Percentiles rank a stretch among this genome's conserved stretches.
These are phyloP conservation scores for Collichthys lucidus DNA, from an alignment of 2,113 vertebrate genomes.

Conservation along the genomic window DNA sequence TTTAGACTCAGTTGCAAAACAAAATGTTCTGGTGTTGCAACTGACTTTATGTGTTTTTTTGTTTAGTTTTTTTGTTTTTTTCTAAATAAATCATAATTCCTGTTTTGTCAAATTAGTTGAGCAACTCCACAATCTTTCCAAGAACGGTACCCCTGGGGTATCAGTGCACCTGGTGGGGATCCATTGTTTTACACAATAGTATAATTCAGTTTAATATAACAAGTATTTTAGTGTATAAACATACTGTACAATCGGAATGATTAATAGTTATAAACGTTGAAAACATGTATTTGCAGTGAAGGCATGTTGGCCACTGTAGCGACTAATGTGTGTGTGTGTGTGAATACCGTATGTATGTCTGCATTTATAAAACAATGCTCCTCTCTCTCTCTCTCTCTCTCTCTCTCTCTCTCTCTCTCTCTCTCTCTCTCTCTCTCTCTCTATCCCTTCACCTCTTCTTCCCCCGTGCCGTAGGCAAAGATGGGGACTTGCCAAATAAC, in stretches of 20 bases:
- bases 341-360: slow-evolving; percentile 23
- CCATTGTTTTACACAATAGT: not conserved
- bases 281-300: not conserved
- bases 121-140: not conserved
- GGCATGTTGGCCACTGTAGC: slow-evolving; percentile 10
- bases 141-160: not conserved
- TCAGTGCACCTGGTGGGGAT: not conserved
- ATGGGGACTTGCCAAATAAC: slow-evolving; percentile 83
- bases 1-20: not conserved
- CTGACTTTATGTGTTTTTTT: not conserved
- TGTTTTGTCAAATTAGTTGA: not conserved
- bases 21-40: not conserved
- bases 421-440: slow-evolving; percentile 18
- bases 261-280: not conserved
- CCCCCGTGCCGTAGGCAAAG: slow-evolving; percentile 70
- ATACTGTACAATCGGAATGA: not conserved
- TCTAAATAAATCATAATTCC: not conserved
- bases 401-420: slow-evolving; percentile 17
- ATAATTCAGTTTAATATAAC: not conserved
- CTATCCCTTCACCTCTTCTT: slow-evolving; percentile 13
- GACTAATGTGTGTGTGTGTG: slow-evolving; percentile 11
- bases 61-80: not conserved
- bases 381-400: slow-evolving; percentile 18
- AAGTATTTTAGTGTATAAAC: not conserved
- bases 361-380: slow-evolving; percentile 48